Evolutionary conservation across 2,797 vertebrate genomes (phyloP), one percentile per base, ranked within the genome.

Genomic region (Chanos chanos): DNA sequence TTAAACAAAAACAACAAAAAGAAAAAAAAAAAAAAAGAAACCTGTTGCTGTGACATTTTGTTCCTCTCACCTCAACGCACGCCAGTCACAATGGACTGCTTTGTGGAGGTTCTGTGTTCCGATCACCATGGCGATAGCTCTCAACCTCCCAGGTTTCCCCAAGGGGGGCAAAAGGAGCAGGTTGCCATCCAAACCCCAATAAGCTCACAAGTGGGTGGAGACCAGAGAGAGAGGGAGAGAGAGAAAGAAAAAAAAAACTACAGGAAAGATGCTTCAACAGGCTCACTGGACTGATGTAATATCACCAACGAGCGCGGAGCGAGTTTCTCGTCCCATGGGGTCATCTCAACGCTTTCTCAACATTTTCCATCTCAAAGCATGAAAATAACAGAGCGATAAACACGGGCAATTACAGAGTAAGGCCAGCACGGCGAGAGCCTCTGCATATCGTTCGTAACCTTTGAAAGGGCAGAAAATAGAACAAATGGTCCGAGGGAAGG

Each of bases 21-120:
- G 73, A 75, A 52, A 62, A 68, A 69, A 71, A 61, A 73, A 86
- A 86, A n/a, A n/a, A n/a, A 48, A 85, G 83, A 47, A 58, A 81
- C 78, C 87, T 86, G 88, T 90, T 89, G 89, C 87, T 85, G 84
- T 89, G 88, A 89, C 87, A 90, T 89, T 90, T 88, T 86, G 85
- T 87, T 90, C 81, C 83, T 86, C 85, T 86, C 85, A 89, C 88
- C 86, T 86, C 81, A 70, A 83, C 81, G 54, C 80, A 84, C 73
- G 77, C 77, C 81, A 83, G 86, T 81, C 88, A 88, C 87, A 86
- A 86, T 80, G 86, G 86, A 84, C 85, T 66, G 76, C 81, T 84
- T 81, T 82, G 79, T 77, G 62, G 65, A 81, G 82, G 81, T 85
- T 85, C 79, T 85, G 82, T 82, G 85, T 82, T 89, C 82, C 76